Evolutionary conservation across 2,797 vertebrate species (phyloP).

Genomic region (Hippocampus kuda): DNA sequence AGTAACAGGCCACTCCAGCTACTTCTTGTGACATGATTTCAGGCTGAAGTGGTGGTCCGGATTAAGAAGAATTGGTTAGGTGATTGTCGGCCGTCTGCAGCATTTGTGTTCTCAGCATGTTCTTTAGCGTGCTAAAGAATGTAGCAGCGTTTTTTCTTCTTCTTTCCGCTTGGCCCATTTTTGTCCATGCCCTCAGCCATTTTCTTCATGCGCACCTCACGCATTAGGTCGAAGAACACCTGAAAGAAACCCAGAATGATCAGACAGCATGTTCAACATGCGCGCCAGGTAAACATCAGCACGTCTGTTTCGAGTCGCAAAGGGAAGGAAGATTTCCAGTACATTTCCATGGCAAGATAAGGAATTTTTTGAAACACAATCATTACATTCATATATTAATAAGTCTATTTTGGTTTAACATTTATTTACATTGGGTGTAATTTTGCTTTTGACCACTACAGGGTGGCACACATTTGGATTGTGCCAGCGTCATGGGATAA

Average conservation of each 20-base stretch:
- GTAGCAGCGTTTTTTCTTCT: slow-evolving; percentile 85
- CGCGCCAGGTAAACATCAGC: too few species aligned
- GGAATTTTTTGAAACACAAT: neutral
- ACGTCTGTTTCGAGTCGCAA: neutral
- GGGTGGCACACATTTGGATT: too few species aligned
- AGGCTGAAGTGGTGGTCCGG: neutral
- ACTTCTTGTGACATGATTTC: slow-evolving; percentile 1
- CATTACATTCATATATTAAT: too few species aligned
- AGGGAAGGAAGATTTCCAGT: too few species aligned
- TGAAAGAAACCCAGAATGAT: slow-evolving; percentile 31
- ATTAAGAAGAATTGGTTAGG: neutral
- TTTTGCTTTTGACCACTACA: too few species aligned
- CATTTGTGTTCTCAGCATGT: neutral
- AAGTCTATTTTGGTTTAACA: too few species aligned
- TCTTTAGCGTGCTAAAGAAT: slow-evolving; percentile 66
- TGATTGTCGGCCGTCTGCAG: slow-evolving; percentile 1
- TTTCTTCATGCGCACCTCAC: slow-evolving; percentile 90
- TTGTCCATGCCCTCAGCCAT: slow-evolving; percentile 93
- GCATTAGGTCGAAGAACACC: slow-evolving; percentile 98
- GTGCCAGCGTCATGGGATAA: too few species aligned
- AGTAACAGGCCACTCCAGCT: neutral
- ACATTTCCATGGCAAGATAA: neutral
- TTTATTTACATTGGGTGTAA: too few species aligned
- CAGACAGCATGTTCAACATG: neutral
- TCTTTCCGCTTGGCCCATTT: slow-evolving; percentile 84